These are phyloP conservation scores for Scaptomyza cyrtandrae DNA, from an alignment of 2,888 invertebrate genomes.

Conservation along the genomic window DNA sequence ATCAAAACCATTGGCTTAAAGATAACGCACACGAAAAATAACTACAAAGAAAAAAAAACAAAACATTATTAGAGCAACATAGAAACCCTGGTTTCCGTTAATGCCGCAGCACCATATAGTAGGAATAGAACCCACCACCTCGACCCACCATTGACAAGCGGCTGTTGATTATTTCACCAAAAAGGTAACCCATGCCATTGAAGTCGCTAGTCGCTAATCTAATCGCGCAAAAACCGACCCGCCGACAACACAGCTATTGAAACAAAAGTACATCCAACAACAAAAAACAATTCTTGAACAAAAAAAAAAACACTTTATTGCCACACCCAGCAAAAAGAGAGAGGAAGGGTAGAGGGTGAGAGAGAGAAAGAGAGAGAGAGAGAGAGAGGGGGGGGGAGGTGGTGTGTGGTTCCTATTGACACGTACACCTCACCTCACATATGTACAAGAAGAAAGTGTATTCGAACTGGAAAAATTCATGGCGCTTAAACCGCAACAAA, in stretches of 20 bases:
- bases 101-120: constrained; percentile 1
- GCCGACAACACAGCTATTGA: constrained; percentile 58
- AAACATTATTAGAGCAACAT: constrained; percentile 55
- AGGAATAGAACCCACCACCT: not conserved
- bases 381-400: no score
- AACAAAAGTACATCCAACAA: constrained; percentile 64
- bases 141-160: constrained; percentile 37
- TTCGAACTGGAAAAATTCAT: not conserved
- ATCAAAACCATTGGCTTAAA: constrained; percentile 45
- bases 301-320: constrained; percentile 78
- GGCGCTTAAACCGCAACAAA: constrained; percentile 25
- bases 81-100: constrained; percentile 20
- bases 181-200: constrained; percentile 44
- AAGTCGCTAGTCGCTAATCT: constrained; percentile 56
- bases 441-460: not conserved
- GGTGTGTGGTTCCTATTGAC: no score
- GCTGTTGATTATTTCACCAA: constrained; percentile 50
- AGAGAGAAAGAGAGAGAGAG: no score
- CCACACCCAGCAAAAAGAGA: constrained; percentile 60
- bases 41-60: constrained; percentile 7
- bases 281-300: constrained; percentile 47
- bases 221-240: constrained; percentile 63
- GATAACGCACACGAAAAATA: constrained; percentile 55
- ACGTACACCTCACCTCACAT: no score
- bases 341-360: no score